These are phyloP conservation scores for Brachionichthys hirsutus DNA, from an alignment of 2,113 vertebrate genomes.

Conservation along the genomic window DNA sequence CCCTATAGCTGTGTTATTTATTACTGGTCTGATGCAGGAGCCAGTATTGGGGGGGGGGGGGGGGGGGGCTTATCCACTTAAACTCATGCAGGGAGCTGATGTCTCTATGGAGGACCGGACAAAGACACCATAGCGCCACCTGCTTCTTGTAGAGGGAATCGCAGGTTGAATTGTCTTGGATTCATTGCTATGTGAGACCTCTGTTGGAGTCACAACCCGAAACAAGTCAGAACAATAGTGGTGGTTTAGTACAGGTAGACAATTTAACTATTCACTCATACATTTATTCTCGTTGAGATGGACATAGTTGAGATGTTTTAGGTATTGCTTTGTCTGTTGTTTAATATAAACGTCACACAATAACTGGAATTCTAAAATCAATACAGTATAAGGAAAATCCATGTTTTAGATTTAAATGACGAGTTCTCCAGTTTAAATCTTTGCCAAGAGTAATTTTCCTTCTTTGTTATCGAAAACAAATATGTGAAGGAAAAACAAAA, in stretches of 20 bases:
- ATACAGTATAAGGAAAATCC: too few relatives aligned
- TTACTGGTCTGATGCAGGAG: conserved; percentile 37
- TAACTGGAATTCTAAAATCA: too few relatives aligned
- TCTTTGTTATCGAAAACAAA: too few relatives aligned
- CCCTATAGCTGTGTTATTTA: conserved; percentile 42
- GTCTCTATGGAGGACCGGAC: conserved; percentile 5
- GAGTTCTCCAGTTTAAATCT: too few relatives aligned
- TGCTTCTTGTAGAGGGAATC: conserved; percentile 22
- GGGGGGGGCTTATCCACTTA: conserved; percentile 1
- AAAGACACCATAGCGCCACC: conserved; percentile 60
- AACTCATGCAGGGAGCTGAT: conserved; percentile 6
- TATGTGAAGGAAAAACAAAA: too few relatives aligned
- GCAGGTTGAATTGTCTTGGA: background rate
- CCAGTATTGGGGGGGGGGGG: conserved; percentile 2
- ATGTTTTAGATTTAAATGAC: too few relatives aligned
- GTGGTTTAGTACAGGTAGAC: conserved; percentile 14
- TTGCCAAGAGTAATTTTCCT: too few relatives aligned
- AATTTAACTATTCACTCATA: conserved; percentile 2
- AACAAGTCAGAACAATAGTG: conserved; percentile 17
- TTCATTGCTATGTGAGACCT: conserved; percentile 40
- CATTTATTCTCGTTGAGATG: background rate
- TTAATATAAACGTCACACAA: too few relatives aligned
- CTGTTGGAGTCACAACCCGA: conserved; percentile 36
- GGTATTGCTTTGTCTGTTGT: too few relatives aligned
- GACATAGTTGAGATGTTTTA: too few relatives aligned